These are phyloP conservation scores for Brachyrhaphis roseni DNA, from an alignment of 2,797 vertebrate species.

Conservation along the genomic window DNA sequence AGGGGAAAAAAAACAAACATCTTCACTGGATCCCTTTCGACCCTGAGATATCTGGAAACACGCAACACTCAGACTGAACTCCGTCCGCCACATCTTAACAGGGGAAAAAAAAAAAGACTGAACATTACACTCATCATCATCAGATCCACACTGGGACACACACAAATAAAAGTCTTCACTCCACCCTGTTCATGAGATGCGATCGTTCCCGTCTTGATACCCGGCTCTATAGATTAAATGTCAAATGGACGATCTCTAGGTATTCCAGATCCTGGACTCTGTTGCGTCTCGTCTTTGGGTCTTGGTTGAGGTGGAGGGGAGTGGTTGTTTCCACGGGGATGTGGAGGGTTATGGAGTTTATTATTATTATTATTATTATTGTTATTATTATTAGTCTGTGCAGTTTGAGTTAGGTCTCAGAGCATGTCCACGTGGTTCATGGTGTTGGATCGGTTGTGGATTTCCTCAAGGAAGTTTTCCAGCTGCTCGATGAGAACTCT, in stretches of 20 bases:
- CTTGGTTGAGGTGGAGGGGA: neutral
- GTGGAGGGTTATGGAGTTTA: conserved; percentile 18
- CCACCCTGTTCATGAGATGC: neutral
- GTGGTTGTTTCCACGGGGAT: neutral
- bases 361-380: too few relatives aligned
- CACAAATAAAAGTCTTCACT: conserved; percentile 11
- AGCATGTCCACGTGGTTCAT: conserved; percentile 87
- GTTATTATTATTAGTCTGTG: conserved; percentile 20
- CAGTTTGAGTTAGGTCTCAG: conserved; percentile 51
- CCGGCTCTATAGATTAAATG: neutral
- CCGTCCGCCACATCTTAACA: conserved; percentile 11
- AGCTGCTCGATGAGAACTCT: conserved; percentile 96
- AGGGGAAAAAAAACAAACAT: neutral
- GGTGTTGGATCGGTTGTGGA: conserved; percentile 89
- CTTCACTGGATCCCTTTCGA: conserved; percentile 44
- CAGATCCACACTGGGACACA: conserved; percentile 5
- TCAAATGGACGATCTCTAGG: conserved; percentile 22
- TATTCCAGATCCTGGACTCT: conserved; percentile 21
- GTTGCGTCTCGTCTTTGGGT: conserved; percentile 21
- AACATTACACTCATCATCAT: conserved; percentile 15
- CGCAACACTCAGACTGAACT: conserved; percentile 15
- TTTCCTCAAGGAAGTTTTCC: conserved; percentile 94
- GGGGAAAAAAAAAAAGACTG: neutral
- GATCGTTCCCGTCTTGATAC: neutral
- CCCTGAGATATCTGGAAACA: conserved; percentile 57